Base-by-base conservation (phyloP, 37 sponge, comb jelly and placozoan species). In the Crambe crambe region DNA sequence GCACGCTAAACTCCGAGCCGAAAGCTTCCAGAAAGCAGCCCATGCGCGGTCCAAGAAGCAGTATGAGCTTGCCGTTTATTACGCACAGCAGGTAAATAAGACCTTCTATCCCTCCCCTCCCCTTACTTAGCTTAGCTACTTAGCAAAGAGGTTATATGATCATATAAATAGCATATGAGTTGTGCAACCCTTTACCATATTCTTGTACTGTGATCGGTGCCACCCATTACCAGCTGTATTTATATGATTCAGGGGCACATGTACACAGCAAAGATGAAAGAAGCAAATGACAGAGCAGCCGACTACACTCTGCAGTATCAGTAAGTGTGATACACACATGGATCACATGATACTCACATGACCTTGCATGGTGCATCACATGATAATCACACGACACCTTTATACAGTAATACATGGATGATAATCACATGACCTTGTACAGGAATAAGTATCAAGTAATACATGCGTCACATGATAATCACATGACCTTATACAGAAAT, bases 21-120 rank as follows among this genome's bases (percentile, higher is more conserved):
- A 94, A 57, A 72, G 75, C 36, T 90, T 88, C 51, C 81, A 85
- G 61, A 94, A 94, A 78, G 88, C 95, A 44, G 92, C 89, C 0
- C 60, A 80, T 17, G 95, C 95, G 17, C 60, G 78, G n/a, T 56
- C 71, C 47, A 32, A 27, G 60, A 90, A 85, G 54, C 86, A 87
- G 60, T 64, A 68, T 31, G 83, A 76, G 37, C 34, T 87, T 3
- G 91, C 95, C 15, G 21, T 31, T 26, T 73, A 64, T 58, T 94
- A 89, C 76, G 88, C 89, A 0, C 83, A 87, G n/a, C 84, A 90
- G 78, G 94, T 94, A 39, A 42, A 73, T 61, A 42, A 29, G 29
- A 31, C 20, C n/a, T 43, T 25, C 4, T 43, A 72, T 43, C 2
- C n/a, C n/a, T n/a, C n/a, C n/a, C n/a, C n/a, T n/a, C n/a, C n/a